Conservation (phyloP, 2,113 vertebrate genomes). For the Nothobranchius kuhntae region DNA sequence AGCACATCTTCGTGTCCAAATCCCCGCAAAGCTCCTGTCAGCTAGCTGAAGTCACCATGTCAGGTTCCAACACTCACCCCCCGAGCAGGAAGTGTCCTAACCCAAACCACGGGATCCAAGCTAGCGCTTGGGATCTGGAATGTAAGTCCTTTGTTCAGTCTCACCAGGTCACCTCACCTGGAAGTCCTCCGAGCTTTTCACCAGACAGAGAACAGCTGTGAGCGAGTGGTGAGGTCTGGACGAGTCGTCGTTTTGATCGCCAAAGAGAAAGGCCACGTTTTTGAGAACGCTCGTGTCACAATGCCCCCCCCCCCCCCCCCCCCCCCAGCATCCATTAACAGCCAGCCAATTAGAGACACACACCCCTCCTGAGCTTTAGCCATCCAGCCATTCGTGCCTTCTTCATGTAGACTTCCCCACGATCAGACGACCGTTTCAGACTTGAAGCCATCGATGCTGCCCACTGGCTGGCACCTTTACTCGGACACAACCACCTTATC, state of each 20-base stretch:
- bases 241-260: slow-evolving; percentile 17
- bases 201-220: not conserved
- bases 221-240: no score
- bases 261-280: slow-evolving; percentile 43
- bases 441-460: slow-evolving; percentile 47
- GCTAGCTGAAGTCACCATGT: no score
- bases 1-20: not conserved
- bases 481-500: slow-evolving; percentile 21
- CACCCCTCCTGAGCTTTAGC: slow-evolving; percentile 64
- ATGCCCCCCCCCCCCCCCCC: not conserved
- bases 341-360: slow-evolving; percentile 55
- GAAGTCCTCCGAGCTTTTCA: slow-evolving; percentile 3
- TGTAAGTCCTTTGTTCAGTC: slow-evolving; percentile 40
- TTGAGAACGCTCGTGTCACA: not conserved
- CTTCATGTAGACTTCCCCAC: slow-evolving; percentile 47
- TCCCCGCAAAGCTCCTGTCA: not conserved
- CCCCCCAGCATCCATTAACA: slow-evolving; percentile 33
- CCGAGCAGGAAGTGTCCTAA: slow-evolving; percentile 17
- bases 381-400: slow-evolving; percentile 82
- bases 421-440: not conserved
- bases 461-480: slow-evolving; percentile 56
- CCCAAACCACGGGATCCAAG: slow-evolving; percentile 1
- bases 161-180: slow-evolving; percentile 14
- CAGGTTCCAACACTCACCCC: slow-evolving; percentile 26
- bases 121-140: slow-evolving; percentile 39